Conservation (phyloP, 2,113 vertebrate genomes). For the Sturnus vulgaris region DNA sequence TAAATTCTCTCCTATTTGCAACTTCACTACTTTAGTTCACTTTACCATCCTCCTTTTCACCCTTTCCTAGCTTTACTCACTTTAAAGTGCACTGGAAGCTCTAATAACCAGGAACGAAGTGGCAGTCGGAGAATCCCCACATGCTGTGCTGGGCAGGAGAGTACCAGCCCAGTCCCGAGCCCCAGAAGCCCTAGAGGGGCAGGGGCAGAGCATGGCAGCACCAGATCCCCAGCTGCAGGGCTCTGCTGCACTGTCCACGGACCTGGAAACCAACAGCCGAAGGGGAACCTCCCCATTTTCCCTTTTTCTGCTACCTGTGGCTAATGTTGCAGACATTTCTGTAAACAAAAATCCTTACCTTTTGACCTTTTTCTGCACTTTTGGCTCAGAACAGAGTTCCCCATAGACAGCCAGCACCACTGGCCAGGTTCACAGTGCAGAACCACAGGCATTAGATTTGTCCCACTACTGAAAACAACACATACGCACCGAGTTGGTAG, state of each 20-base stretch:
- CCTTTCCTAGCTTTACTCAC: not conserved
- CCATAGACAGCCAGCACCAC: not conserved
- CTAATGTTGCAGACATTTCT: not conserved
- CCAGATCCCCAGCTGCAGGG: not conserved
- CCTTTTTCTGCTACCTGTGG: not conserved
- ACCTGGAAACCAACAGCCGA: not conserved
- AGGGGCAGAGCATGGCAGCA: not conserved
- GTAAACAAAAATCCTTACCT: not conserved
- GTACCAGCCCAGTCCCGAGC: not conserved
- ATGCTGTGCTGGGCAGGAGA: not conserved
- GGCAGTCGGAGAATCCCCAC: not conserved
- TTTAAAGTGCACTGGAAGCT: not conserved
- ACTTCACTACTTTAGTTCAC: not conserved
- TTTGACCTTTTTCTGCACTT: conserved; percentile 22
- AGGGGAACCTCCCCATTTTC: not conserved
- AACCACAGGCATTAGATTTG: fast-evolving
- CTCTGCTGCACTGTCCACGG: not conserved
- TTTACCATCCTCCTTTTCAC: not conserved
- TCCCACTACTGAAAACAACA: conserved; percentile 7
- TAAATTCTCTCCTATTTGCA: not conserved
- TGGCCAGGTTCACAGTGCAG: not conserved
- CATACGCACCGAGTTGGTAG: not conserved
- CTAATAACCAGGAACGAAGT: fast-evolving
- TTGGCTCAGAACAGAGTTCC: conserved; percentile 9
- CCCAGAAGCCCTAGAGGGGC: not conserved